Evolutionary conservation across 1,140 invertebrate genomes (phyloP).

Genomic region (Triops cancriformis): DNA sequence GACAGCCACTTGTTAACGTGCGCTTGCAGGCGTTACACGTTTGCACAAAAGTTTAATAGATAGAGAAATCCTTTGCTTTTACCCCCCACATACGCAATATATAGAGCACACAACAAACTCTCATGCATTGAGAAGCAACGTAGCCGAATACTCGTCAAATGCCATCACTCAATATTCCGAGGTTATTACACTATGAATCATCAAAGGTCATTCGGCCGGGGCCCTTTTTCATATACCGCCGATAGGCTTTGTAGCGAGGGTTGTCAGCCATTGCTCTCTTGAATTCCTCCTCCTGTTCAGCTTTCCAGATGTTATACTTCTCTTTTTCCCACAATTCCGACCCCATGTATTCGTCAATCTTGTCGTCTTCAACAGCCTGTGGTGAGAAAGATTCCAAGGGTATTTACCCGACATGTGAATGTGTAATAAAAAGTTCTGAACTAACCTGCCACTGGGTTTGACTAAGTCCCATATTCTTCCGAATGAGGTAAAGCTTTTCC

Average conservation of each 20-base stretch:
- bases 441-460: constrained; percentile 49
- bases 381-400: constrained; percentile 24
- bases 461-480: constrained; percentile 60
- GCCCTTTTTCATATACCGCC: constrained; percentile 69
- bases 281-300: constrained; percentile 68
- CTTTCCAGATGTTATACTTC: constrained; percentile 69
- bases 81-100: too few species aligned
- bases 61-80: too few species aligned
- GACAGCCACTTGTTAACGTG: neutral
- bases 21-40: neutral
- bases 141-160: too few species aligned
- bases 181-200: constrained; percentile 48
- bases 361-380: constrained; percentile 59
- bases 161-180: too few species aligned
- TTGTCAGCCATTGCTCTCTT: constrained; percentile 69
- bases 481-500: constrained; percentile 74
- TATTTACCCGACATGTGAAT: neutral
- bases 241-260: constrained; percentile 66
- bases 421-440: constrained; percentile 23
- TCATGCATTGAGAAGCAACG: too few species aligned
- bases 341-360: constrained; percentile 62
- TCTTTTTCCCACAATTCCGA: constrained; percentile 71
- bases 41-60: neutral
- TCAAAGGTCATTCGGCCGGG: constrained; percentile 69
- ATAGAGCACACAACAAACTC: too few species aligned